These are phyloP conservation scores for Calliopum simillimum DNA, from an alignment of 2,888 invertebrate species.

Conservation along the genomic window DNA sequence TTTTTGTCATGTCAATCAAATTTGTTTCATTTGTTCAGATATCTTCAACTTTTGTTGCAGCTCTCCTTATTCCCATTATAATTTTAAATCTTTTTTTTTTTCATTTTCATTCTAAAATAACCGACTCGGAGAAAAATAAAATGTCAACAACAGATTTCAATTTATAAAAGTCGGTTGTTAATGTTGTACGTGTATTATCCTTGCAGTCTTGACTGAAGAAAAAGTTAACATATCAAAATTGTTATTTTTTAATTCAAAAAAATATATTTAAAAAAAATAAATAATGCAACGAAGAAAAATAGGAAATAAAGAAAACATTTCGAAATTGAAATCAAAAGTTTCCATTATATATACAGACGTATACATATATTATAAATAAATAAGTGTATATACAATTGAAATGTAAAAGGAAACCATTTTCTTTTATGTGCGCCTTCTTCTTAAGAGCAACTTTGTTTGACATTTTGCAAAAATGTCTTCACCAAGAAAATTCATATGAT, in stretches of 20 bases:
- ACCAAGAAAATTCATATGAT: neutral
- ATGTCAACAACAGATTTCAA: constrained; percentile 42
- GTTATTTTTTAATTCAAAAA: no score
- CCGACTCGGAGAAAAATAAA: constrained; percentile 35
- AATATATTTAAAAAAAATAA: no score
- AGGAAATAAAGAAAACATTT: no score
- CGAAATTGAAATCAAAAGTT: constrained; percentile 17
- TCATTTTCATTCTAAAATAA: neutral
- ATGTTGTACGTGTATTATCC: constrained; percentile 17
- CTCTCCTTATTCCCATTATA: neutral
- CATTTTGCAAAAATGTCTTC: constrained; percentile 20
- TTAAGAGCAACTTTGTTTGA: constrained; percentile 32
- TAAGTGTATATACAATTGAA: neutral
- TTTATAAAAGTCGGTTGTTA: constrained; percentile 30
- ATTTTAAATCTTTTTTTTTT: neutral
- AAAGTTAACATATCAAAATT: no score
- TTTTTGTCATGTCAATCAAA: no score
- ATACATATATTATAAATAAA: no score
- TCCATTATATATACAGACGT: no score
- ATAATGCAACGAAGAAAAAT: no score
- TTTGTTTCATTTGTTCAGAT: no score
- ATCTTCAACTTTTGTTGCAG: no score
- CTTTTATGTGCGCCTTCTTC: neutral
- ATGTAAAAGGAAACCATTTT: constrained; percentile 6
- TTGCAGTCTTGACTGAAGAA: neutral